phyloP scores from a whole-genome alignment of 2,113 vertebrate species.

The Jaculus jaculus region DNA sequence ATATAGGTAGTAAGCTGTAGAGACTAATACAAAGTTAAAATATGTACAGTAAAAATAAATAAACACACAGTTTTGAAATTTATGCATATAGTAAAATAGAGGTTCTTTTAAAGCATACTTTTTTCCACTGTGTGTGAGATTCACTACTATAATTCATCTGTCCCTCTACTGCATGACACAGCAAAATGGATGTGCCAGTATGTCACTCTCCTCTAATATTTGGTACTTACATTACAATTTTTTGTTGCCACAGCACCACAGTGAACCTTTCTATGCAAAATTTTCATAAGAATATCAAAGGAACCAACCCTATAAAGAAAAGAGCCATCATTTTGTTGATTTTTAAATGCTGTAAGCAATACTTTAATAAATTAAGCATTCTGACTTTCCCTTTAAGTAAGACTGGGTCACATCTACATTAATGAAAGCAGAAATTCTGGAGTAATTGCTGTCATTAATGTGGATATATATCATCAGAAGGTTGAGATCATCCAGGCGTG shows the following conservation, averaged over 20 bases:
- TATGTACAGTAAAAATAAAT: constrained; percentile 12
- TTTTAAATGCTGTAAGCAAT: neutral
- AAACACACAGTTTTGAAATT: neutral
- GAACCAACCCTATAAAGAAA: neutral
- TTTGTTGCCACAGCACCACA: neutral
- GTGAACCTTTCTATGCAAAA: neutral
- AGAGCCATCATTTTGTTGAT: neutral
- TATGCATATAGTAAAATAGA: neutral
- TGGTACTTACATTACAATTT: neutral
- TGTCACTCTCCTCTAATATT: neutral
- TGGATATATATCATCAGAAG: neutral
- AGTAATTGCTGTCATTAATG: neutral
- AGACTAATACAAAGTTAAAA: neutral
- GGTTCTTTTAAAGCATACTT: neutral
- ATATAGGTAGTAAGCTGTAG: neutral
- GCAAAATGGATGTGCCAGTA: neutral
- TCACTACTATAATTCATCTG: neutral
- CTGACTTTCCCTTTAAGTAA: neutral
- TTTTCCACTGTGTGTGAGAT: neutral
- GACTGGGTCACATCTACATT: neutral
- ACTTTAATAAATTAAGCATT: neutral
- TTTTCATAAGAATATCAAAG: neutral
- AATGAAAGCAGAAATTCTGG: neutral
- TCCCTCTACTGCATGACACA: neutral
- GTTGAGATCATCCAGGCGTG: too few species aligned